Evolutionary conservation across 1,140 invertebrate genomes (phyloP), one percentile per base, ranked within the genome.

Genomic region (Leptopilina clavipes): DNA sequence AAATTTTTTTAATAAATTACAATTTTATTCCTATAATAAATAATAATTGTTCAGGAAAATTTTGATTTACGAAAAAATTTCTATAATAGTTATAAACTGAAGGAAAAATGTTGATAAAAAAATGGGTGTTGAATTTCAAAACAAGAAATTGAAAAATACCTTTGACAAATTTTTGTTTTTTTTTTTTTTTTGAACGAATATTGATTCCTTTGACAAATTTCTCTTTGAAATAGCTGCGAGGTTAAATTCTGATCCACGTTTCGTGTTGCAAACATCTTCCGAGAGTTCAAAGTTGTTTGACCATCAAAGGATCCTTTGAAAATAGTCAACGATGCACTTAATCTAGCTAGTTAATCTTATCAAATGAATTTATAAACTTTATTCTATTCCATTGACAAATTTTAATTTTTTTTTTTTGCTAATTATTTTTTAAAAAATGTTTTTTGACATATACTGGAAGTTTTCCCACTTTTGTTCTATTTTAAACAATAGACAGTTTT

Each of bases 221-320:
- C 56, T 65, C 56, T 31, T 65, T 65, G 56, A 65, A 25, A 65
- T 65, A 65, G 56, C 48, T 17, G 48, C 48, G 17, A 52, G 22
- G 56, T 31, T 65, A 65, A 65, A 65, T 31, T 31, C 56, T 25
- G 56, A 65, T 65, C 56, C 56, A 52, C 6, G 56, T 65, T n/a
- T 59, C 22, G 22, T 22, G 56, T 31, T 65, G 19, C 56, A 25
- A 65, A 65, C 56, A 65, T 65, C 56, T 65, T 31, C 12, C 11
- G 18, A 65, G 18, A 65, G 19, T 65, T 65, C 56, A 65, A 65
- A 65, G 56, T 65, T 25, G 56, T 25, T 65, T 65, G 19, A 31
- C 56, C 19, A 22, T 31, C 56, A 65, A 65, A 65, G 56, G 56
- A n/a, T 12, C 56, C 56, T 65, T 65, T 65, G 56, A 65, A 65